Evolutionary conservation across 2,113 vertebrate species (phyloP), one percentile per base, ranked within the genome.

Genomic region (Morone chrysops): DNA sequence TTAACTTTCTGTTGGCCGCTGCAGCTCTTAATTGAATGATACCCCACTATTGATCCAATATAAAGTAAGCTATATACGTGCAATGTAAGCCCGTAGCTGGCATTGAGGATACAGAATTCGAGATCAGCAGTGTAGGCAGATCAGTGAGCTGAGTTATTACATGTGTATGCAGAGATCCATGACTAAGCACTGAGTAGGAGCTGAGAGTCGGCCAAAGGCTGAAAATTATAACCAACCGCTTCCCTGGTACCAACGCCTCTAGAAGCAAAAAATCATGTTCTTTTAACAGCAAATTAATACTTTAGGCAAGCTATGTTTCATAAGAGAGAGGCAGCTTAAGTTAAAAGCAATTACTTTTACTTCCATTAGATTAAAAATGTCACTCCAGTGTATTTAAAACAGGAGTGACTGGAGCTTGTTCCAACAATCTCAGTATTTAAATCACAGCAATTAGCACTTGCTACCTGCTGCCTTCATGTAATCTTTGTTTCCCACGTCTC

Each of bases 151-250:
- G 85, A 83, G 88, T 84, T 74, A 86, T 81, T 83, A 81, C 85
- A 77, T 61, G 82, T 78, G 57, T 54, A 75, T 66, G 48, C 57
- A 83, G 36, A 88, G 80, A 88, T 67, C 62, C 80, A 83, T 92
- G 90, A 92, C 75, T 90, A 85, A 91, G 76, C 81, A 63, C 56
- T 56, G 65, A 89, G 83, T 71, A 57, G 77, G 90, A 90, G 86
- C 61, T 1, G 25, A 71, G 74, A 80, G 79, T 70, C 16, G 36
- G 68, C 76, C 73, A 70, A 67, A 47, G 75, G 80, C 83, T 80
- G 69, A 53, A 84, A 72, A 84, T 71, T 61, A 76, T n/a, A 76
- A 10, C 40, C 54, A 43, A 22, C 47, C 16, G 2, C 70, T 71
- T 70, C 57, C 16, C 71, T 38, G 38, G 43, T 40, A 57, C 57